Conservation (phyloP, 2,797 vertebrate species). For the Crocodylus rhombifer region DNA sequence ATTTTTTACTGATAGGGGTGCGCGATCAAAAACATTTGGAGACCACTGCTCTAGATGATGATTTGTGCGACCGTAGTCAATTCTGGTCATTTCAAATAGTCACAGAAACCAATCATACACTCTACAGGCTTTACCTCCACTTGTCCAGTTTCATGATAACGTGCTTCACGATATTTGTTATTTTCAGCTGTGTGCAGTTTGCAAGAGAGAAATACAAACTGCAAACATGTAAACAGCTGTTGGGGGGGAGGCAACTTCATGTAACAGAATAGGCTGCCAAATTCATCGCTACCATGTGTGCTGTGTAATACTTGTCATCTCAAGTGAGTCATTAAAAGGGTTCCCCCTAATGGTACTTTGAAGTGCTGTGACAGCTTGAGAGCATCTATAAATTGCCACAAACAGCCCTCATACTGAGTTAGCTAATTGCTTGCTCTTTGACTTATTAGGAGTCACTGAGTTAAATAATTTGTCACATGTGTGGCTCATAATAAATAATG, state of each 20-base stretch:
- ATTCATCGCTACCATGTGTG: constrained; percentile 89
- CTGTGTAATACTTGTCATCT: constrained; percentile 91
- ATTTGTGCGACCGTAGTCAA: background rate
- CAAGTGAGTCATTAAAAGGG: constrained; percentile 89
- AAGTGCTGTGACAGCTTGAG: constrained; percentile 89
- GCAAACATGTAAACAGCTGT: constrained; percentile 80
- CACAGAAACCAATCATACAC: background rate
- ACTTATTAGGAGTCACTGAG: constrained; percentile 92
- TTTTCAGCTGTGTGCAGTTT: background rate
- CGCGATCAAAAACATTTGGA: too few species aligned
- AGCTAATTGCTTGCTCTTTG: constrained; percentile 99
- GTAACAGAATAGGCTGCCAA: constrained; percentile 80
- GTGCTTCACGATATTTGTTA: background rate
- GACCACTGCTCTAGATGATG: too few species aligned
- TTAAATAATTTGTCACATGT: constrained; percentile 98
- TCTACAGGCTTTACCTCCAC: background rate
- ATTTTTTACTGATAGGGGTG: too few species aligned
- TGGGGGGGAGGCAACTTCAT: constrained; percentile 54
- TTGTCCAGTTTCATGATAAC: background rate
- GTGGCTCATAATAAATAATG: constrained; percentile 92
- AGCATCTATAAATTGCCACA: constrained; percentile 93
- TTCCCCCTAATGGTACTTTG: constrained; percentile 88
- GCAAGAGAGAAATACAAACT: constrained; percentile 44
- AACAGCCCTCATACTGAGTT: constrained; percentile 90
- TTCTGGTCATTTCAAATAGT: background rate